These are phyloP conservation scores for Cartodere bifasciata DNA, from an alignment of 2,888 invertebrate genomes.

Conservation along the genomic window DNA sequence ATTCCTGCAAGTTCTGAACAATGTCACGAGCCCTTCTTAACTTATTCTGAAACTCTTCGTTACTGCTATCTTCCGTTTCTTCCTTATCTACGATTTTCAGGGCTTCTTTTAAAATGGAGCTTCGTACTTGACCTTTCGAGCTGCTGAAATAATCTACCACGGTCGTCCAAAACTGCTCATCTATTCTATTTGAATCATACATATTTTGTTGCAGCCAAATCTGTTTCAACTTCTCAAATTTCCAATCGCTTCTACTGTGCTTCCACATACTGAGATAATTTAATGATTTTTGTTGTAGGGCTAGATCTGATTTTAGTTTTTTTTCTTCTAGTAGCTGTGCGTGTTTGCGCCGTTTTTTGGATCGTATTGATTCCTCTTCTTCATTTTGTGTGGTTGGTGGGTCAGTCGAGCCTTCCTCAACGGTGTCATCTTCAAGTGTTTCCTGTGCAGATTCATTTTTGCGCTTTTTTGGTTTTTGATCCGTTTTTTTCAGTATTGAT, in stretches of 20 bases:
- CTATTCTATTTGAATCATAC: slow-evolving; percentile 46
- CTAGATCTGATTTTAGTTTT: slow-evolving; percentile 40
- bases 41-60: no score
- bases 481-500: no score
- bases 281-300: slow-evolving; percentile 46
- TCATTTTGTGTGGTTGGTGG: no score
- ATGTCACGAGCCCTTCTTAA: not conserved
- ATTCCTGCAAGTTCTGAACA: slow-evolving; percentile 1
- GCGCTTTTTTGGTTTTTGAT: no score
- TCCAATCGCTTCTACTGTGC: slow-evolving; percentile 56
- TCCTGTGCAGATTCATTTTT: no score
- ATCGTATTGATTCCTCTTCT: slow-evolving; percentile 51
- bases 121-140: slow-evolving; percentile 52
- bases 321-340: slow-evolving; percentile 42
- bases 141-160: slow-evolving; percentile 60
- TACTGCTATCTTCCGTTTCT: no score
- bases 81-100: slow-evolving; percentile 47
- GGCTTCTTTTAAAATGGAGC: slow-evolving; percentile 48
- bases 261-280: slow-evolving; percentile 65
- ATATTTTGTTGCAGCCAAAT: slow-evolving; percentile 62
- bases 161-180: slow-evolving; percentile 49
- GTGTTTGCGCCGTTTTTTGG: slow-evolving; percentile 51
- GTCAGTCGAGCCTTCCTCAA: no score
- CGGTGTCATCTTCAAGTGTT: no score
- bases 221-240: slow-evolving; percentile 67